A percentile compares a stretch with the other conserved stretches of the same genome.
phyloP scores from a whole-genome alignment of 92 coral and sea anemone genomes.

The Bergia sp. region DNA sequence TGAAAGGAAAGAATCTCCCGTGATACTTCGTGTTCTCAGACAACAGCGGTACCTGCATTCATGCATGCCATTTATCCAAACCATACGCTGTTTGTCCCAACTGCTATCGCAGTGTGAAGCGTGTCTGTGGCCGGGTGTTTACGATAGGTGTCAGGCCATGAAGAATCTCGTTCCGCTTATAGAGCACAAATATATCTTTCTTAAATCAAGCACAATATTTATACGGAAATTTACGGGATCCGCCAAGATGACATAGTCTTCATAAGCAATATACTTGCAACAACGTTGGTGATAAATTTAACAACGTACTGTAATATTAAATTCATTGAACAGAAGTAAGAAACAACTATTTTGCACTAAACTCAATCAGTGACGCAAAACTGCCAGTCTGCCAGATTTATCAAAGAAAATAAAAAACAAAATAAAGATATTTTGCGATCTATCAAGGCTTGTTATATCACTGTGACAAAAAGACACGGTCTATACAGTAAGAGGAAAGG shows the following conservation, averaged over 20 bases:
- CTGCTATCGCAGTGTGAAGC: not conserved
- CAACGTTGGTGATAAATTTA: not conserved
- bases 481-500: not conserved
- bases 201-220: slow-evolving; percentile 2
- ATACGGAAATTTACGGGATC: not conserved
- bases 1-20: not conserved
- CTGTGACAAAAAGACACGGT: not conserved
- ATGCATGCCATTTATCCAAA: not conserved
- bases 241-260: not conserved
- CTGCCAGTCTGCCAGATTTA: no score
- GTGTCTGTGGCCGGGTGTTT: not conserved
- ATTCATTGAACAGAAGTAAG: not conserved
- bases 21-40: slow-evolving; percentile 11
- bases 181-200: not conserved
- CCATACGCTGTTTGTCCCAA: not conserved
- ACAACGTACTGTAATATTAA: not conserved
- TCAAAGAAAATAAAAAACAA: no score
- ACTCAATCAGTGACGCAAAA: not conserved
- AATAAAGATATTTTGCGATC: not conserved
- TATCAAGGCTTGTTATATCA: not conserved
- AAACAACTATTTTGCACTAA: not conserved
- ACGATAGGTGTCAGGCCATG: not conserved
- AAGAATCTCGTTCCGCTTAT: slow-evolving; percentile 12
- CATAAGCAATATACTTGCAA: not conserved
- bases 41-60: not conserved